Conservation (phyloP, 2,797 vertebrate species). For the Myotis findleyi region DNA sequence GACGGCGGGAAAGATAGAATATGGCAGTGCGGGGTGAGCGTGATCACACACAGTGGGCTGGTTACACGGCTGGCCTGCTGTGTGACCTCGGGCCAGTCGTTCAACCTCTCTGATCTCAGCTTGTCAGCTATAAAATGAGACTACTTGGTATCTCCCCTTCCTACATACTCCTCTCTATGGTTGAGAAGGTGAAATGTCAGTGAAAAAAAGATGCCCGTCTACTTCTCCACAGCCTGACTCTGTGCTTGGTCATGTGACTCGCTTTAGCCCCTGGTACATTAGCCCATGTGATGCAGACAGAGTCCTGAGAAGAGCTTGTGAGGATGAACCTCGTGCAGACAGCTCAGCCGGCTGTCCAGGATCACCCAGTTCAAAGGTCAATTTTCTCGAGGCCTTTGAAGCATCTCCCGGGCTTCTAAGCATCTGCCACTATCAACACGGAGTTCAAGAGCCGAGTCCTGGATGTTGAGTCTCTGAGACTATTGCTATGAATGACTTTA, state of each 20-base stretch:
- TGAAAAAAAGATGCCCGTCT: background rate
- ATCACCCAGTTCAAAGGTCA: background rate
- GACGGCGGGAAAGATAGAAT: accelerated
- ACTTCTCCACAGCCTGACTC: background rate
- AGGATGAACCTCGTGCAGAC: background rate
- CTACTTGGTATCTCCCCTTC: background rate
- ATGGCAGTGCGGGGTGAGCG: background rate
- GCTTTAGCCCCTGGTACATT: background rate
- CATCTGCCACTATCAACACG: background rate
- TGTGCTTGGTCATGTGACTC: background rate
- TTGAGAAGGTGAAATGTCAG: background rate
- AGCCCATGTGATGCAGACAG: background rate
- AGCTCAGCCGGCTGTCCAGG: background rate
- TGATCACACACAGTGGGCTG: background rate
- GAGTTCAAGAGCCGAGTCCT: background rate
- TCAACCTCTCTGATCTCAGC: background rate
- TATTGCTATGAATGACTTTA: constrained; percentile 33
- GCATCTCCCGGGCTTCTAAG: background rate
- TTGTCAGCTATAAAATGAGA: background rate
- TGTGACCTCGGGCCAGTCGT: background rate
- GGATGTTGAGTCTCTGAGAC: background rate
- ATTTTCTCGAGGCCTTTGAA: background rate
- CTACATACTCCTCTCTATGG: background rate
- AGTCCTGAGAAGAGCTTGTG: background rate
- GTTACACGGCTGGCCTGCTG: background rate